phyloP scores from a whole-genome alignment of 2,113 vertebrate genomes.

The Pseudorasbora parva region DNA sequence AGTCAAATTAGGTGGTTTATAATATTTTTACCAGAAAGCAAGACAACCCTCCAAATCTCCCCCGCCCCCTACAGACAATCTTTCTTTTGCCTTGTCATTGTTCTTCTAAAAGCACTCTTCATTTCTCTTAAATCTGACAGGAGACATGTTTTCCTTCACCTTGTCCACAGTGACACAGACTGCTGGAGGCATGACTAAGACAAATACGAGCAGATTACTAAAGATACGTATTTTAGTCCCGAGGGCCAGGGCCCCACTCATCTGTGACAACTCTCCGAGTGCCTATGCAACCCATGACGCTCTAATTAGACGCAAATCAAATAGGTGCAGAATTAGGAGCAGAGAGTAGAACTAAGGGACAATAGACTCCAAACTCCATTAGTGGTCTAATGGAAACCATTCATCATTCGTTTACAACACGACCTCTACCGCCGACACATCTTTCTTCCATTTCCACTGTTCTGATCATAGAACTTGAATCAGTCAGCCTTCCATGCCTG shows the following conservation, averaged over 20 bases:
- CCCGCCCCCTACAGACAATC: not conserved
- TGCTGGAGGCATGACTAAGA: slow-evolving; percentile 69
- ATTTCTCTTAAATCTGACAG: slow-evolving; percentile 31
- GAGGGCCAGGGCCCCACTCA: slow-evolving; percentile 62
- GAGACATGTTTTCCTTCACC: slow-evolving; percentile 26
- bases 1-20: too few relatives aligned
- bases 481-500: slow-evolving; percentile 59
- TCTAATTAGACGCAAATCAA: slow-evolving; percentile 70
- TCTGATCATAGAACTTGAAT: slow-evolving; percentile 60
- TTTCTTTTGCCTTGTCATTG: not conserved
- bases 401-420: slow-evolving; percentile 73
- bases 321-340: slow-evolving; percentile 59
- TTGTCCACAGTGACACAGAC: slow-evolving; percentile 11
- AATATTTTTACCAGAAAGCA: too few relatives aligned
- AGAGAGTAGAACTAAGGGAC: slow-evolving; percentile 47
- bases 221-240: slow-evolving; percentile 51
- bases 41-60: too few relatives aligned
- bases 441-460: slow-evolving; percentile 53
- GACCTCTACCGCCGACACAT: slow-evolving; percentile 64
- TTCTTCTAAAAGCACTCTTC: not conserved
- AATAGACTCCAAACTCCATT: slow-evolving; percentile 71
- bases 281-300: slow-evolving; percentile 63
- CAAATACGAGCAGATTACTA: slow-evolving; percentile 61
- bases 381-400: slow-evolving; percentile 73
- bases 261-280: slow-evolving; percentile 58